Percentiles rank a stretch among this genome's conserved stretches.
phyloP scores from a whole-genome alignment of 1,140 invertebrate species.

The Brachionus koreanus region DNA sequence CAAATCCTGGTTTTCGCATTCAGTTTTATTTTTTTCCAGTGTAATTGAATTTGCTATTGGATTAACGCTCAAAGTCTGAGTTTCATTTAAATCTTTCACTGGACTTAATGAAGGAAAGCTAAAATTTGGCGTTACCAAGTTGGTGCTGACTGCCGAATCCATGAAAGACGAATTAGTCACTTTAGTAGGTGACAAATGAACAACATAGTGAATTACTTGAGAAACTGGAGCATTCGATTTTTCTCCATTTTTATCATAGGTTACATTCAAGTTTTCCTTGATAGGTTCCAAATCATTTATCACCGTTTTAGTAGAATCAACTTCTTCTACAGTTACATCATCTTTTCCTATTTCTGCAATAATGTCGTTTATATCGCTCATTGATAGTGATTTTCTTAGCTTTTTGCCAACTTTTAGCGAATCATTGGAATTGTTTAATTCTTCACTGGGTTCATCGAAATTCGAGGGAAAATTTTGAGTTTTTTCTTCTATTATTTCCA shows the following conservation, averaged over 20 bases:
- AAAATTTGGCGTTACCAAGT: neutral
- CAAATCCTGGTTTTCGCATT: neutral
- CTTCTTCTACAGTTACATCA: neutral
- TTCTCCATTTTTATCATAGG: neutral
- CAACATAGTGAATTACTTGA: neutral
- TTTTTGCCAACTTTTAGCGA: neutral
- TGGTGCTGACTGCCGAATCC: neutral
- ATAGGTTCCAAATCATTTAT: neutral
- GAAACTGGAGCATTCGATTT: neutral
- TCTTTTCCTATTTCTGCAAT: neutral
- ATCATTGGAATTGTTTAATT: neutral
- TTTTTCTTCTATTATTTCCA: conserved; percentile 27
- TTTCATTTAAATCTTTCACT: neutral
- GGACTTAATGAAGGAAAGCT: neutral
- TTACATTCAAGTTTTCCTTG: neutral
- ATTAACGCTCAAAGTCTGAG: neutral
- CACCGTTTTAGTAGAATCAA: neutral
- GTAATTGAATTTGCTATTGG: neutral
- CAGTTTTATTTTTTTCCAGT: neutral
- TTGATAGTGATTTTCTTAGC: neutral
- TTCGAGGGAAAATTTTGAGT: neutral
- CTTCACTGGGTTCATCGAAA: neutral
- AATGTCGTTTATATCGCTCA: conserved; percentile 14
- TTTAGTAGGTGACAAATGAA: neutral
- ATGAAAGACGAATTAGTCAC: neutral